phyloP scores from a whole-genome alignment of 1,140 invertebrate species.

The Gonatopus flavifemur region DNA sequence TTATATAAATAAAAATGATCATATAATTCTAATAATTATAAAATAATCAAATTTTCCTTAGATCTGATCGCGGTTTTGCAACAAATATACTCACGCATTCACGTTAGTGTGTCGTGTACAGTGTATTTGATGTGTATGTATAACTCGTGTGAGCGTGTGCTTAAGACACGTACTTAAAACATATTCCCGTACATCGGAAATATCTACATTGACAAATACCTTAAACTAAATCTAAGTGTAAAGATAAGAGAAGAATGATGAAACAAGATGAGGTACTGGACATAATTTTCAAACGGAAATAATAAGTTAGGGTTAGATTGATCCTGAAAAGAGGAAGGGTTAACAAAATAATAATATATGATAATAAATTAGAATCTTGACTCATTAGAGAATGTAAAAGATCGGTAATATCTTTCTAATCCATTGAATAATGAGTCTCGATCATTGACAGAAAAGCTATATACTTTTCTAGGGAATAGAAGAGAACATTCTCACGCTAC shows the following conservation, averaged over 20 bases:
- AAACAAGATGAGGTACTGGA: background rate
- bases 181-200: conserved; percentile 35
- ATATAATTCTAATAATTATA: conserved; percentile 48
- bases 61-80: conserved; percentile 21
- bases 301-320: conserved; percentile 32
- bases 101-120: background rate
- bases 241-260: conserved; percentile 6
- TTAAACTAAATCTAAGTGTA: conserved; percentile 28
- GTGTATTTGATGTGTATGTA: background rate
- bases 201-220: conserved; percentile 20
- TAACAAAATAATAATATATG: too few relatives aligned
- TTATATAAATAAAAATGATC: conserved; percentile 46
- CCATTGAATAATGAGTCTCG: too few relatives aligned
- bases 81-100: background rate
- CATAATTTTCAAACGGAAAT: too few relatives aligned
- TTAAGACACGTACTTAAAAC: conserved; percentile 42
- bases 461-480: too few relatives aligned
- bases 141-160: conserved; percentile 22
- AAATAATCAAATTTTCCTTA: conserved; percentile 28
- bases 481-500: too few relatives aligned
- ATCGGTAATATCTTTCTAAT: too few relatives aligned
- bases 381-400: too few relatives aligned
- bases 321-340: background rate
- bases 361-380: too few relatives aligned
- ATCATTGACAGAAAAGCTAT: too few relatives aligned